phyloP scores from a whole-genome alignment of 64 coral and sea anemone species.

The Dendrophyllia cribrosa region DNA sequence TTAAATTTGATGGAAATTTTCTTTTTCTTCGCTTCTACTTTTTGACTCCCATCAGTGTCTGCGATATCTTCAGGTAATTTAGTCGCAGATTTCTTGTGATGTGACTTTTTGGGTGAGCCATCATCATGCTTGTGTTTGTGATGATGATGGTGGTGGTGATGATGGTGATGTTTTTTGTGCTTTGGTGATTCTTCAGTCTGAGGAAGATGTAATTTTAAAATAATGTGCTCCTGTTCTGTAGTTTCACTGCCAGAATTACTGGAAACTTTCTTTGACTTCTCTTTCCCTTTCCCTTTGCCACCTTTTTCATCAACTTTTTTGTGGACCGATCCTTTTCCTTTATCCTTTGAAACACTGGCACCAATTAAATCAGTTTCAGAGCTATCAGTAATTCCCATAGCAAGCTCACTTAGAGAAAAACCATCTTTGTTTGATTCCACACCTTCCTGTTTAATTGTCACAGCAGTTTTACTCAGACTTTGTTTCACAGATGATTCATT shows the following conservation, averaged over 20 bases:
- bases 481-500: neutral
- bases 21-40: neutral
- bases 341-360: neutral
- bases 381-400: neutral
- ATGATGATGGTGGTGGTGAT: constrained; percentile 34
- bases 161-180: constrained; percentile 68
- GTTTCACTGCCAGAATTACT: neutral
- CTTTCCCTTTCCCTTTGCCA: neutral
- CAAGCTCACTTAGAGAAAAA: neutral
- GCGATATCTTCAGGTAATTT: neutral
- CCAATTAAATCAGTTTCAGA: neutral
- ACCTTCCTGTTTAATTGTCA: constrained; percentile 18
- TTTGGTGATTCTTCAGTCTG: constrained; percentile 40
- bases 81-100: constrained; percentile 15
- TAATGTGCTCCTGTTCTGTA: constrained; percentile 50
- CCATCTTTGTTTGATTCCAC: neutral
- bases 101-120: constrained; percentile 26
- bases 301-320: neutral
- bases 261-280: neutral
- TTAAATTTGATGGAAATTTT: constrained; percentile 73
- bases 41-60: constrained; percentile 10
- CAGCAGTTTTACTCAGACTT: neutral
- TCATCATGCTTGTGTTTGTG: constrained; percentile 47
- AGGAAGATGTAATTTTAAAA: constrained; percentile 70
- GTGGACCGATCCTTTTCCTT: neutral